A percentile compares a stretch with the other conserved stretches of the same genome.
phyloP scores from a whole-genome alignment of 2,113 vertebrate species.

The Triplophysa tibetana region DNA sequence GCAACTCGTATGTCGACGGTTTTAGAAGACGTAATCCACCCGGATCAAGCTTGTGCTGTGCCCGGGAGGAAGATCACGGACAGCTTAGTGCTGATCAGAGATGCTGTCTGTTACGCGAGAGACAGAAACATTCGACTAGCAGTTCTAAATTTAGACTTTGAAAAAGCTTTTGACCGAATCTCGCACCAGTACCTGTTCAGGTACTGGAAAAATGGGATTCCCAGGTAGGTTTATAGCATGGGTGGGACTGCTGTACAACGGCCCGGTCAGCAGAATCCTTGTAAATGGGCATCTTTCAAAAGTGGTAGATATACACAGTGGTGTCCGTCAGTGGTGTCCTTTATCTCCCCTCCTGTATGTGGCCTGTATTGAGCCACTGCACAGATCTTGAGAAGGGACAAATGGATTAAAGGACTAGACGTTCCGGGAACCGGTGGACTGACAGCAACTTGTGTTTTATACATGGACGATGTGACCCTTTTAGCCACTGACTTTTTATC shows the following conservation, averaged over 20 bases:
- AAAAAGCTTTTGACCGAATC: too few relatives aligned
- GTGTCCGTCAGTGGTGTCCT: not conserved
- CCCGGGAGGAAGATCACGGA: too few relatives aligned
- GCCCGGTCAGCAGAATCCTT: not conserved
- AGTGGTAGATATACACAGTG: too few relatives aligned
- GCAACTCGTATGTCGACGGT: not conserved
- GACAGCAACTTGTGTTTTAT: not conserved
- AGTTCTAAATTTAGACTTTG: too few relatives aligned
- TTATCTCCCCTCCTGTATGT: constrained; percentile 25
- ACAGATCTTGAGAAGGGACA: constrained; percentile 40
- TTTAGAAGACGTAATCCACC: too few relatives aligned
- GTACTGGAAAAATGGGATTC: not conserved
- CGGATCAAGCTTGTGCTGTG: too few relatives aligned
- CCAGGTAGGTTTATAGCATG: too few relatives aligned
- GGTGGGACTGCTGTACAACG: too few relatives aligned
- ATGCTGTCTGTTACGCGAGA: too few relatives aligned
- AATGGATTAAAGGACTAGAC: constrained; percentile 28
- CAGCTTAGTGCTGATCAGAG: too few relatives aligned
- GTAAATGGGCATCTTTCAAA: not conserved
- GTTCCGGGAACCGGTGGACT: not conserved
- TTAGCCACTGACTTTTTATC: not conserved
- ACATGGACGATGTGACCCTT: not conserved
- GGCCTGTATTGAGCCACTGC: constrained; percentile 18
- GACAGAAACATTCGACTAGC: too few relatives aligned
- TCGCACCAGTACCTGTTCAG: not conserved